phyloP scores from a whole-genome alignment of 2,113 vertebrate genomes.

The Vulpes ferrilata region DNA sequence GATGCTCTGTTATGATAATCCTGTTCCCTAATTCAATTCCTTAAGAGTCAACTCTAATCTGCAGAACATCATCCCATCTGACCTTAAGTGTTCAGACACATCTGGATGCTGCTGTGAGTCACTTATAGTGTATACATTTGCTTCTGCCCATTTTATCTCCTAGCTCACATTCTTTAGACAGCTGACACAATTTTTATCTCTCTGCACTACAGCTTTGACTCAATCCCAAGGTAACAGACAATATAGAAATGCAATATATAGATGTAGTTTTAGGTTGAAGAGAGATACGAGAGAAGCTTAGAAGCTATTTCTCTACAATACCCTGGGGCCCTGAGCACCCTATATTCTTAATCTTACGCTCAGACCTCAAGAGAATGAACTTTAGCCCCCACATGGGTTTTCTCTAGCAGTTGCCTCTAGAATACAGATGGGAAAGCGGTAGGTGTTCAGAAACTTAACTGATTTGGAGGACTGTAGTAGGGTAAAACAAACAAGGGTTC shows the following conservation, averaged over 20 bases:
- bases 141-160: constrained; percentile 13
- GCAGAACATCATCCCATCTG: neutral
- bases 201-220: neutral
- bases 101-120: neutral
- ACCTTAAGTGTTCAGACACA: neutral
- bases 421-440: neutral
- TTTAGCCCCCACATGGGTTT: neutral
- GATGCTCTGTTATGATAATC: neutral
- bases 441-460: neutral
- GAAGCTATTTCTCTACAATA: neutral
- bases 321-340: neutral
- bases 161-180: neutral
- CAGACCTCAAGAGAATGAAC: neutral
- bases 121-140: neutral
- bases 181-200: neutral
- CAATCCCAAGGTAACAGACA: constrained; percentile 21
- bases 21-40: neutral
- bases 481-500: neutral
- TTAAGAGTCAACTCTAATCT: neutral
- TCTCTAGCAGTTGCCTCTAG: neutral
- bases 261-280: neutral
- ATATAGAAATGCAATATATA: neutral
- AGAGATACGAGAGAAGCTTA: neutral
- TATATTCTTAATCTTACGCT: neutral
- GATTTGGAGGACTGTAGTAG: neutral